phyloP scores from a whole-genome alignment of 2,113 vertebrate genomes.

The Parotia lawesii region DNA sequence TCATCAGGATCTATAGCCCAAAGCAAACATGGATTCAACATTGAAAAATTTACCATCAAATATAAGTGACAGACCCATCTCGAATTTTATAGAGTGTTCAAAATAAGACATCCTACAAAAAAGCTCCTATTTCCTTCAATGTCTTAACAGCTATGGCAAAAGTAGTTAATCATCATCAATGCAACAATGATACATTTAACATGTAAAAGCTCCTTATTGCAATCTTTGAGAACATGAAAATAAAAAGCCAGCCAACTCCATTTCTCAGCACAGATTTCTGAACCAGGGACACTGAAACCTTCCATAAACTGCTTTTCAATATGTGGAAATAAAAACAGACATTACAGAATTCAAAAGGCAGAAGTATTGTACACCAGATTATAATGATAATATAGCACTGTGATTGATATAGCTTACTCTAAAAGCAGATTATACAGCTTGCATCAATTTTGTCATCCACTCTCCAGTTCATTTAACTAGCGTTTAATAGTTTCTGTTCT shows the following conservation, averaged over 20 bases:
- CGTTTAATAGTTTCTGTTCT: not conserved
- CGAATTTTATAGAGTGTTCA: not conserved
- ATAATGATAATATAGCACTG: slow-evolving; percentile 50
- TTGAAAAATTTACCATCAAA: not conserved
- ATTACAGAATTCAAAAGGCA: slow-evolving; percentile 61
- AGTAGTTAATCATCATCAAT: not conserved
- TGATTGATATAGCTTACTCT: slow-evolving; percentile 47
- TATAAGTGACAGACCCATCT: not conserved
- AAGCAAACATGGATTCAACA: slow-evolving; percentile 37
- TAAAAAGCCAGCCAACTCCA: slow-evolving; percentile 28
- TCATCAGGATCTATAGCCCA: slow-evolving; percentile 17
- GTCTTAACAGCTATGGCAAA: slow-evolving; percentile 9
- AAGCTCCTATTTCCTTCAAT: not conserved
- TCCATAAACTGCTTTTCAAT: slow-evolving; percentile 1
- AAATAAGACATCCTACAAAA: not conserved
- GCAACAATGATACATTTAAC: not conserved
- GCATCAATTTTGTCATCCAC: slow-evolving; percentile 1
- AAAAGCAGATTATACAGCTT: slow-evolving; percentile 68
- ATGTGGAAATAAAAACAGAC: slow-evolving; percentile 46
- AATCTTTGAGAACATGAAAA: not conserved
- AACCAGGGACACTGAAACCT: slow-evolving; percentile 16
- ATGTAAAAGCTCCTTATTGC: slow-evolving; percentile 34
- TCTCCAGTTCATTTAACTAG: slow-evolving; percentile 33
- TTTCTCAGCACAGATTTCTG: slow-evolving; percentile 16
- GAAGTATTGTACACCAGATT: slow-evolving; percentile 58